phyloP scores from a whole-genome alignment of 2,888 invertebrate genomes.

The Drosophila monieri region DNA sequence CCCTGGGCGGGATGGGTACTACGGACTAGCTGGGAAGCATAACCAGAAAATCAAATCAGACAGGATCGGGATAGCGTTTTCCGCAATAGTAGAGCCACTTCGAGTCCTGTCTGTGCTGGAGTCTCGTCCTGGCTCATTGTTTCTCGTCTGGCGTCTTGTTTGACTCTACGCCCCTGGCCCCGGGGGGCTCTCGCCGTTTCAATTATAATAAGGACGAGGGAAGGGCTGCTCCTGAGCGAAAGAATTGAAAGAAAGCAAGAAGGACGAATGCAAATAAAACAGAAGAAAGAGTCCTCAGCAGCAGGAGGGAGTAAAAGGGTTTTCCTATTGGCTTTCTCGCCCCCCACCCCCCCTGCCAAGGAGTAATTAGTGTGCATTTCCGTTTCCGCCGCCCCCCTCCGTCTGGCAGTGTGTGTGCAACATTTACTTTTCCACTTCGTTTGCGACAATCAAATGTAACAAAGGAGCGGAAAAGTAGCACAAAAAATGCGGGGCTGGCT shows the following conservation, averaged over 20 bases:
- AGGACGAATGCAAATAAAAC: conserved; percentile 55
- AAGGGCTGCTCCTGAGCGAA: conserved; percentile 2
- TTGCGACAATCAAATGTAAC: conserved; percentile 76
- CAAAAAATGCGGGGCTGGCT: not conserved
- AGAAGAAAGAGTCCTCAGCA: conserved; percentile 23
- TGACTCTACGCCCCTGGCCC: no score
- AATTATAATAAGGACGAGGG: conserved; percentile 27
- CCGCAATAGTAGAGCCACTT: no score
- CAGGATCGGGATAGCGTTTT: no score
- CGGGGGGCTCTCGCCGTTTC: conserved; percentile 26
- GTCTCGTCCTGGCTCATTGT: not conserved
- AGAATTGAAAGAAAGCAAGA: conserved; percentile 13
- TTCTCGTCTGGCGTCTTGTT: no score
- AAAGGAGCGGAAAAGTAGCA: conserved; percentile 50
- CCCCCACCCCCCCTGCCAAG: conserved; percentile 37
- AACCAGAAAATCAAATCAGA: not conserved
- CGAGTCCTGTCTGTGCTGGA: not conserved
- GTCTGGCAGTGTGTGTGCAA: conserved; percentile 44
- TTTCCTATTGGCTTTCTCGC: conserved; percentile 9
- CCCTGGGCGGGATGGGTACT: no score
- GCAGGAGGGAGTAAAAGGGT: conserved; percentile 55
- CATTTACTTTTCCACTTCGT: conserved; percentile 78
- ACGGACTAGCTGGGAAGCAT: no score
- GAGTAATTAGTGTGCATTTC: conserved; percentile 77
- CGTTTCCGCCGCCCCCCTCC: conserved; percentile 32